A percentile compares a stretch with the other conserved stretches of the same genome.
Conservation (phyloP, 2,113 vertebrate species). For the Myrmophylax atrothorax region DNA sequence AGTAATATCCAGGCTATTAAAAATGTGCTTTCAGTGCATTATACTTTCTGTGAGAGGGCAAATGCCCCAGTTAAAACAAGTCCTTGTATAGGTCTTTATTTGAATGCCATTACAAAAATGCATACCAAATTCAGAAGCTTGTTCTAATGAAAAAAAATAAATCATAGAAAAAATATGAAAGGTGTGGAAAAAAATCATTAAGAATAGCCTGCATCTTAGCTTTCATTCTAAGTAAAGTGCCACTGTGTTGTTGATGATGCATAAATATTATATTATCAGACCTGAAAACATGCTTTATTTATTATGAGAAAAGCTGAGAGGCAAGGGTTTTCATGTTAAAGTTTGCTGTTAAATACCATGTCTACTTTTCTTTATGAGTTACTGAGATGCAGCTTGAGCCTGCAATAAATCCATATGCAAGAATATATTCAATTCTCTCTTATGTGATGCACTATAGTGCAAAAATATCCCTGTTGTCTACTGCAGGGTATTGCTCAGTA, state of each 20-base stretch:
- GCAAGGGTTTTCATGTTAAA: background rate
- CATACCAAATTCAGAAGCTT: background rate
- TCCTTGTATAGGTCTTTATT: background rate
- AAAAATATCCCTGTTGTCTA: background rate
- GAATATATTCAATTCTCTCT: background rate
- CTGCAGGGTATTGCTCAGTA: background rate
- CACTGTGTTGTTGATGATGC: background rate
- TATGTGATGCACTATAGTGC: background rate
- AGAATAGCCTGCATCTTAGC: background rate
- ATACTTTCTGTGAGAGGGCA: background rate
- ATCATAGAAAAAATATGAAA: background rate
- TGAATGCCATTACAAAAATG: background rate
- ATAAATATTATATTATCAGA: background rate
- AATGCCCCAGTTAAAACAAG: background rate
- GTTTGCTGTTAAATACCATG: background rate
- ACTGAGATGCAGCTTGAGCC: background rate
- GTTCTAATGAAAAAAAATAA: background rate
- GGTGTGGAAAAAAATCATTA: background rate
- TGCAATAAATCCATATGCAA: background rate
- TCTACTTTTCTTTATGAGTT: background rate
- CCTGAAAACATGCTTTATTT: background rate
- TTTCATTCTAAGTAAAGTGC: background rate
- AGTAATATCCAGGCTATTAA: constrained; percentile 19
- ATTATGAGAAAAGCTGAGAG: background rate
- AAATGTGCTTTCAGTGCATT: background rate